Evolutionary conservation across 1,140 invertebrate species (phyloP), one percentile per base, ranked within the genome.

Genomic region (Cydia pomonella): DNA sequence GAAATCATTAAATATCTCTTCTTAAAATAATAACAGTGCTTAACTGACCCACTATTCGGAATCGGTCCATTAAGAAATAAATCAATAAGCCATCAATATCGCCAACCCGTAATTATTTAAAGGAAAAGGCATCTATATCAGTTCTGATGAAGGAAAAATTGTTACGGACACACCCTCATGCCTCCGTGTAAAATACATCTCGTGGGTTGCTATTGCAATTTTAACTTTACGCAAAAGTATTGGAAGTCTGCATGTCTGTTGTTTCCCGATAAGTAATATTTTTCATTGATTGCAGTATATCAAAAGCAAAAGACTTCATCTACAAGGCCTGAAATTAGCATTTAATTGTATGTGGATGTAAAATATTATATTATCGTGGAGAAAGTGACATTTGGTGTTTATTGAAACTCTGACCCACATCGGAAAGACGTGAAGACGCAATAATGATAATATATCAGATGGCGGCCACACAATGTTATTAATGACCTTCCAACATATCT

Each of bases 61-160:
- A 69, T 33, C 64, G 64, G 16, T 69, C 64, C 64, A 69, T 69
- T 69, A 69, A 69, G 64, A 33, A 69, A 69, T 69, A 69, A 69
- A 69, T 69, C 64, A 69, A 69, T 69, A 69, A 69, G n/a, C 25
- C 64, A 41, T 33, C 29, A 69, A 69, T 69, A 38, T 18, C 64
- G 23, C 64, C 29, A 33, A 33, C 64, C 29, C 9, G 64, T 18
- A 69, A 69, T 69, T 69, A 69, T 69, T 69, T 69, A 69, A 29
- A 69, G 64, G 29, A 69, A 59, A 69, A 69, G 64, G 64, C 64
- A 69, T 69, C 64, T 69, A 69, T 69, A 69, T 69, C 64, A 69
- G 29, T 69, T 69, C 64, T 69, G 64, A 41, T 69, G 64, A 69
- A 69, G 64, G 64, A 33, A 69, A 69, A 69, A 69, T 69, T 69